phyloP scores from a whole-genome alignment of 2,113 vertebrate genomes.

The Cynopterus brachyotis region DNA sequence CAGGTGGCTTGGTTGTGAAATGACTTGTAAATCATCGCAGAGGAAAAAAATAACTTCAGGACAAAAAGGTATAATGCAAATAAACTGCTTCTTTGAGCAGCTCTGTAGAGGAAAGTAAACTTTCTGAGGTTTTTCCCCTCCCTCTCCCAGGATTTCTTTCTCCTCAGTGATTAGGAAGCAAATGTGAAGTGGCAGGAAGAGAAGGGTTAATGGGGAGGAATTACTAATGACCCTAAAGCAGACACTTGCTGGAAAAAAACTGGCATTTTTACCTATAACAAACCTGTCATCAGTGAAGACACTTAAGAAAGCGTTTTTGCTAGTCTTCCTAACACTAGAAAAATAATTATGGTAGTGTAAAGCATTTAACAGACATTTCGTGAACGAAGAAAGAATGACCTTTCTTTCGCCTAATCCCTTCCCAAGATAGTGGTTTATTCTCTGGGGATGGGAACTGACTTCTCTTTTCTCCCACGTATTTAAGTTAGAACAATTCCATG shows the following conservation, averaged over 20 bases:
- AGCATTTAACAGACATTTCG: not conserved
- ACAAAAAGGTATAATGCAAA: not conserved
- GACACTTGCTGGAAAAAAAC: not conserved
- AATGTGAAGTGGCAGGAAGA: not conserved
- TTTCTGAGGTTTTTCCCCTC: not conserved
- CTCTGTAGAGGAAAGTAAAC: not conserved
- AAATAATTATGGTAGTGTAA: not conserved
- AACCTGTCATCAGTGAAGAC: not conserved
- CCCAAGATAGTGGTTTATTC: conserved; percentile 18
- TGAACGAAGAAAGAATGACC: not conserved
- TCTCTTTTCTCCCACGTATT: not conserved
- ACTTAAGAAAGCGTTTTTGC: not conserved
- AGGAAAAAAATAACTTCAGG: not conserved
- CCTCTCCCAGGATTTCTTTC: not conserved
- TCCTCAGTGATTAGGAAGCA: conserved; percentile 13
- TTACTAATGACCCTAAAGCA: not conserved
- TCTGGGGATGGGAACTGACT: not conserved
- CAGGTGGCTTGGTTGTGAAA: not conserved
- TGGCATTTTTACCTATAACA: not conserved
- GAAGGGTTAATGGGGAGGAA: not conserved
- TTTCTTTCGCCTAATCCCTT: not conserved
- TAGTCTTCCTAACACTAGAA: not conserved
- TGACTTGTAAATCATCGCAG: not conserved
- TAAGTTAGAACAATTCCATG: conserved; percentile 33
- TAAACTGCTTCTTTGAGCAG: not conserved